Base-by-base conservation (phyloP, 2,797 vertebrate genomes). In the Leptatherina wallacei region DNA sequence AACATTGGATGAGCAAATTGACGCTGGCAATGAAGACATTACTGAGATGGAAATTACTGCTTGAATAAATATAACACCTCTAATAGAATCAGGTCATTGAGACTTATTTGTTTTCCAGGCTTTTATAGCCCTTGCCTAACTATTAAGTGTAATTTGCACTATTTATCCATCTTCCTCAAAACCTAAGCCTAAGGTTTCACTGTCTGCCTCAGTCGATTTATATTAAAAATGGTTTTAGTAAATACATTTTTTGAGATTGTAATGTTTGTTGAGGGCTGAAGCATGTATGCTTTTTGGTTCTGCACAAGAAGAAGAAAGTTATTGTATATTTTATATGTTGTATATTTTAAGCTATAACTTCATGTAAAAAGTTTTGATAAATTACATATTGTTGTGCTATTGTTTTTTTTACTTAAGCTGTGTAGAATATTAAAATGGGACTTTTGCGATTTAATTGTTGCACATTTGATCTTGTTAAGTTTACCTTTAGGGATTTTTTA, bases 91-190 rank as follows among this genome's bases (percentile, higher is more conserved):
- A 20, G 54, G 20, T 73, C 51, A 63, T 69, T 75, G 20, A 67
- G 11, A 63, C 33, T 35, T 35, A 35, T 63, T 68, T 38, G 12
- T 58, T 44, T 52, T 66, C 51, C 40, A 30, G 16, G 14, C 51
- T 60, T 72, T 51, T 22, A 61, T 52, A 13, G 35, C 24, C 22
- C 3, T 69, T 67, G 55, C 62, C 55, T 80, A 71, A 73, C 69
- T 35, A 2, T 71, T 51, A 49, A 75, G 49, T 60, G 66, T 22
- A 73, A 32, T 84, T 86, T 88, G 82, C 80, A 81, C 85, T 68
- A 29, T 77, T 64, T 67, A 14, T 30, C 2, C 8, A 13, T 52
- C 6, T 3, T 56, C 13, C 1, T 58, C 24, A 24, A 13, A 64
- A 14, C 16, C 20, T 33, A 27, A 44, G 4, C 16, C 16, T 13